Base-by-base conservation (phyloP, 2,113 vertebrate species). In the Callocephalon fimbriatum region DNA sequence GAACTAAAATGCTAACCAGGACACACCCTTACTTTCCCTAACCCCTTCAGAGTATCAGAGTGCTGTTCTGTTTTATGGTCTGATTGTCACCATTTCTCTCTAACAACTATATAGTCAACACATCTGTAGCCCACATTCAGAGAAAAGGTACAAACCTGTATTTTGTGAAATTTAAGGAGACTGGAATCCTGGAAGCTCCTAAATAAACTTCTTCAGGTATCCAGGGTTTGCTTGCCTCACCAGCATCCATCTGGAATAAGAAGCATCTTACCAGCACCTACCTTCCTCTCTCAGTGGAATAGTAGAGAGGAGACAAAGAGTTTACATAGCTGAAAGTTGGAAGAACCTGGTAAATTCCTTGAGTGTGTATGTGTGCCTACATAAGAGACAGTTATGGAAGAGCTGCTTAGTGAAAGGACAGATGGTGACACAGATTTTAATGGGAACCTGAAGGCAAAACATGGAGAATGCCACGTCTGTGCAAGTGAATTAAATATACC, bases 291-390 rank as follows among this genome's bases (percentile, higher is more conserved):
- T 40, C 5, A 21, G 11, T 42, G 8, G 21, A 45, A 29, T 8
- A 17, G 12, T 9, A 51, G 8, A 4, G 9, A 31, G 25, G 26
- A 45, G 22, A 29, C 47, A 74, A 77, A 0, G 9, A 6, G 2
- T 16, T 86, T 51, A 26, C n/a, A 6, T 18, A 10, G n/a, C 47
- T 51, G 3, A 45, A 73, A n/a, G 11, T 50, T 27, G 27, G 42
- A 68, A 45, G 4, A 65, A 48, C 10, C 15, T 37, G 44, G 7
- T 44, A 42, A 65, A 54, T 38, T n/a, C 6, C 32, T 37, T 51
- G 10, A 51, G 32, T 45, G 11, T 37, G 23, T 37, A n/a, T 29
- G 16, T 37, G 13, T 76, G 25, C 32, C 29, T 29, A 42, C 9
- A 14, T 12, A 59, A 17, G 48, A 68, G 35, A 54, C 6, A 35